Conservation (phyloP, 2,888 invertebrate genomes). For the Gymnosoma rotundatum region DNA sequence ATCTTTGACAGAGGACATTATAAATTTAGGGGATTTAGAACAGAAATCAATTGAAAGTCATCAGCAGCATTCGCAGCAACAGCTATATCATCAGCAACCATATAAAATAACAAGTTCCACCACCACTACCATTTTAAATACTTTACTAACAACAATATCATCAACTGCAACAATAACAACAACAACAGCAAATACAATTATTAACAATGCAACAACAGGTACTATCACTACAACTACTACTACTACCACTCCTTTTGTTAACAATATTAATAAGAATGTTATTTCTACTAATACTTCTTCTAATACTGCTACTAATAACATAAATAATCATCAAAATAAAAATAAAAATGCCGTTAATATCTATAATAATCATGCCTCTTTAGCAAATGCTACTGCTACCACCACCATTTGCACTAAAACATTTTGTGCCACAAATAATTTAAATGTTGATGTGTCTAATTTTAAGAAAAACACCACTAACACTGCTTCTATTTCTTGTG, state of each 20-base stretch:
- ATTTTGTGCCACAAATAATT: slow-evolving; percentile 70
- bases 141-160: slow-evolving; percentile 63
- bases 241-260: slow-evolving; percentile 46
- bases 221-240: slow-evolving; percentile 50
- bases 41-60: slow-evolving; percentile 61
- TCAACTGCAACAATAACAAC: slow-evolving; percentile 51
- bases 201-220: slow-evolving; percentile 68
- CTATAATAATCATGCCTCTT: slow-evolving; percentile 64
- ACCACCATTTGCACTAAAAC: slow-evolving; percentile 57
- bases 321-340: slow-evolving; percentile 27
- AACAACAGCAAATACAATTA: slow-evolving; percentile 62
- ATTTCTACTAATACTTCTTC: slow-evolving; percentile 45
- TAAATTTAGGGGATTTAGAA: slow-evolving; percentile 67
- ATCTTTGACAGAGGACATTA: slow-evolving; percentile 58
- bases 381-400: slow-evolving; percentile 55
- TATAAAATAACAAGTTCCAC: slow-evolving; percentile 70
- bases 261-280: slow-evolving; percentile 53
- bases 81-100: slow-evolving; percentile 66
- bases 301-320: slow-evolving; percentile 41
- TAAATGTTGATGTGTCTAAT: slow-evolving; percentile 60
- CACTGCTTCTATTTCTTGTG: slow-evolving; percentile 48
- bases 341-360: slow-evolving; percentile 50
- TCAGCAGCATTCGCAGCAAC: slow-evolving; percentile 64
- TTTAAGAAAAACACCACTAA: slow-evolving; percentile 46
- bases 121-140: slow-evolving; percentile 59